Base-by-base conservation (phyloP, 2,113 vertebrate species). In the Pontoporia blainvillei region DNA sequence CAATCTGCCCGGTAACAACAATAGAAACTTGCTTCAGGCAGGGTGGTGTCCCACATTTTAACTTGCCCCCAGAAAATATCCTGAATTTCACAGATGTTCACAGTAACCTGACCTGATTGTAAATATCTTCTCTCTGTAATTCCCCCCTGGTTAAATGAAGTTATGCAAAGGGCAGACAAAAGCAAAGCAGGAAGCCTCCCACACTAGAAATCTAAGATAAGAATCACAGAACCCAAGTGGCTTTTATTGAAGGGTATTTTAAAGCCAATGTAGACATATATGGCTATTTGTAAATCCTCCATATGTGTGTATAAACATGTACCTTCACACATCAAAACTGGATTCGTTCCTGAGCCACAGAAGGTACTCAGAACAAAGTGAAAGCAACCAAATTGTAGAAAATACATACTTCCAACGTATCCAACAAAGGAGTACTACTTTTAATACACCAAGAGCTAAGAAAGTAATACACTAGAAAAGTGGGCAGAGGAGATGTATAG, bases 181-280 rank as follows among this genome's bases (percentile, higher is more conserved):
- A 75, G 81, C n/a, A 49, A 95, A 73, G 97, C 98, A 97, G 97
- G 98, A 97, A 97, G 71, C 91, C 97, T 97, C 98, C 97, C 96
- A 75, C 94, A 62, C 83, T 0, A 76, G 64, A 44, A 52, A 73
- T 86, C 78, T 36, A 54, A 95, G 97, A 96, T 94, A 96, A 97
- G 93, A 73, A 84, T 95, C 96, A 67, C 72, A 92, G 72, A 91
- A 54, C 72, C 73, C 17, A 0, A 78, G 84, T 52, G 72, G 66
- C 64, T 94, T 86, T 84, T 54, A 79, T 0, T 64, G 49, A 95
- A 84, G 97, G 97, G 12, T 83, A 94, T 96, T 97, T 95, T 78
- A 95, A 95, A 95, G 81, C 67, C 20, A 79, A 67, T 41, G 29
- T 2, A 93, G 71, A 94, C 76, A 67, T 15, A 61, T 4, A 36